These are phyloP conservation scores for Thermophis baileyi DNA, from an alignment of 2,113 vertebrate genomes.

Conservation along the genomic window DNA sequence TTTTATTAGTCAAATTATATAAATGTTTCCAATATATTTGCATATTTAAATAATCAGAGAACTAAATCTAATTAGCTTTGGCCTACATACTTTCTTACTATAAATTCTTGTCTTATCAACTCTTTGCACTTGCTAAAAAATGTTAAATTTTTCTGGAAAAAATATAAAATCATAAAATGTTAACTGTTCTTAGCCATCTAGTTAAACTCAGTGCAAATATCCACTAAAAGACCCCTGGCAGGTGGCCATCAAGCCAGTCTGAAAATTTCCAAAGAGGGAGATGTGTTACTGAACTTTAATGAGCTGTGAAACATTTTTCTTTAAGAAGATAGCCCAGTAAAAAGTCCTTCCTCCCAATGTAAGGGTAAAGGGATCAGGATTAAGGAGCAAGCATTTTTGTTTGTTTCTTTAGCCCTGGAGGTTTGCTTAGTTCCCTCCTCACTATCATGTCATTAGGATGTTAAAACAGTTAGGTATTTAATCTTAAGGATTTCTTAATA, in stretches of 20 bases:
- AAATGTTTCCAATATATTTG: constrained; percentile 43
- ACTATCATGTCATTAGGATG: neutral
- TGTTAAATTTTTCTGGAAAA: neutral
- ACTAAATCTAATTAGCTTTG: constrained; percentile 49
- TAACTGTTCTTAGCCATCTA: neutral
- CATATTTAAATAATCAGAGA: constrained; percentile 48
- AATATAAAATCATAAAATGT: neutral
- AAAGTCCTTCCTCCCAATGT: neutral
- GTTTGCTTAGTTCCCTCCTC: neutral
- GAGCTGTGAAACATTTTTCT: neutral
- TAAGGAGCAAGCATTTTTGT: neutral
- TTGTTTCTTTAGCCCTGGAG: neutral
- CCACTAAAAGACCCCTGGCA: neutral
- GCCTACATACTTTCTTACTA: constrained; percentile 51
- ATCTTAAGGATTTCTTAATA: neutral
- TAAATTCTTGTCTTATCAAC: neutral
- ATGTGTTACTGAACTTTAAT: neutral
- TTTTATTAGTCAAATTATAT: constrained; percentile 59
- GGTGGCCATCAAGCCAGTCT: neutral
- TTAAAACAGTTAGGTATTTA: neutral
- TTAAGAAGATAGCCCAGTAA: neutral
- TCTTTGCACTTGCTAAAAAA: neutral
- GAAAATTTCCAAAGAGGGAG: neutral
- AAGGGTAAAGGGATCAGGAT: neutral
- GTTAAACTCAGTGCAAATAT: neutral